These are phyloP conservation scores for Trachymyrmex septentrionalis DNA, from an alignment of 1,140 invertebrate genomes.

Conservation along the genomic window DNA sequence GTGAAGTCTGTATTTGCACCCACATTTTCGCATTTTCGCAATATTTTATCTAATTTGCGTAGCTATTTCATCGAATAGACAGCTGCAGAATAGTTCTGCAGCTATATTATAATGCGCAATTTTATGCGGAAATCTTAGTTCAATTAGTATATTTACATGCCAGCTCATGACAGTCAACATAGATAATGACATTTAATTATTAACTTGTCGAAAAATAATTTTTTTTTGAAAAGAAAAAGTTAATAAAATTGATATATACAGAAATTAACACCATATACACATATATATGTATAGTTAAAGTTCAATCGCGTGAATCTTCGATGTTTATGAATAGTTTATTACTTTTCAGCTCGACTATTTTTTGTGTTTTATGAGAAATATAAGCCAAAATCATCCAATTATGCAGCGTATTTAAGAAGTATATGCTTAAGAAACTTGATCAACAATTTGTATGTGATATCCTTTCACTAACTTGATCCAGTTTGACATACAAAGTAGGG, in stretches of 20 bases:
- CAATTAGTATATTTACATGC: background rate
- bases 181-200: background rate
- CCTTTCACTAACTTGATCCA: background rate
- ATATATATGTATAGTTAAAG: background rate
- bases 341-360: background rate
- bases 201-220: constrained; percentile 10
- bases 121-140: background rate
- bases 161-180: background rate
- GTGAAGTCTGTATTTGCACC: constrained; percentile 64
- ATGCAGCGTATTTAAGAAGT: background rate
- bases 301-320: background rate
- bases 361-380: background rate
- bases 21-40: constrained; percentile 12
- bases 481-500: background rate
- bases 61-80: background rate
- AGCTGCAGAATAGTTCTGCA: no score
- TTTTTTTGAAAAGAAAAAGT: background rate
- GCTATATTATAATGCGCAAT: background rate
- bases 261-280: constrained; percentile 4
- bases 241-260: background rate
- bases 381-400: background rate
- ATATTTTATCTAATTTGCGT: constrained; percentile 6
- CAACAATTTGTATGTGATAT: constrained; percentile 1
- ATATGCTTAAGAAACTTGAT: background rate
- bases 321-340: background rate